A percentile compares a stretch with the other conserved stretches of the same genome.
phyloP scores from a whole-genome alignment of 2,888 invertebrate species.

The Hydroisotoma schaefferi region DNA sequence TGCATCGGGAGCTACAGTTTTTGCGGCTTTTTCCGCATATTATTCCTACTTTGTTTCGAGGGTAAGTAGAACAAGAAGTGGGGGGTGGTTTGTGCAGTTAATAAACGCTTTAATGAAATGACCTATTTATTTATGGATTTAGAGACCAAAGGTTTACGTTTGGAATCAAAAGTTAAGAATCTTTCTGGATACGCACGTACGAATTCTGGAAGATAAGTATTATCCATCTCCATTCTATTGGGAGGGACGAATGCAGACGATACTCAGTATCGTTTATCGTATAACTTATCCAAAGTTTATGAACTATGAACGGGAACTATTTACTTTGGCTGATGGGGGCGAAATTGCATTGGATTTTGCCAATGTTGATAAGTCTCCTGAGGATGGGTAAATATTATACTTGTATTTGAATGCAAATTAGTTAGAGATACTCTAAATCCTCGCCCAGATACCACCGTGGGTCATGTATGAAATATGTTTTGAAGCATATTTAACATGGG shows the following conservation, averaged over 20 bases:
- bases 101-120: no score
- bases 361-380: slow-evolving; percentile 51
- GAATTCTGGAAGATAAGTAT: slow-evolving; percentile 64
- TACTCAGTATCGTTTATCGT: slow-evolving; percentile 28
- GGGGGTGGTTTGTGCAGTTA: no score
- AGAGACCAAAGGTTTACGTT: slow-evolving; percentile 31
- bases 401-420: no score
- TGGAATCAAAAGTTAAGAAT: slow-evolving; percentile 61
- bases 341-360: slow-evolving; percentile 73
- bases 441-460: no score
- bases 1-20: no score
- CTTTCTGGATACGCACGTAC: slow-evolving; percentile 63
- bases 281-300: slow-evolving; percentile 14
- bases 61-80: no score
- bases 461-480: no score
- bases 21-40: no score
- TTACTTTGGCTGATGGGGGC: slow-evolving; percentile 69
- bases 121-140: background rate
- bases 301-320: slow-evolving; percentile 58
- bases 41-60: no score
- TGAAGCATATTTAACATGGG: no score
- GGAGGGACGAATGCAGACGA: slow-evolving; percentile 32
- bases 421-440: no score
- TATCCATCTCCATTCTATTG: slow-evolving; percentile 74
- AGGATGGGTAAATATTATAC: no score